These are phyloP conservation scores for Gavialis gangeticus DNA, from an alignment of 2,113 vertebrate genomes.

Conservation along the genomic window DNA sequence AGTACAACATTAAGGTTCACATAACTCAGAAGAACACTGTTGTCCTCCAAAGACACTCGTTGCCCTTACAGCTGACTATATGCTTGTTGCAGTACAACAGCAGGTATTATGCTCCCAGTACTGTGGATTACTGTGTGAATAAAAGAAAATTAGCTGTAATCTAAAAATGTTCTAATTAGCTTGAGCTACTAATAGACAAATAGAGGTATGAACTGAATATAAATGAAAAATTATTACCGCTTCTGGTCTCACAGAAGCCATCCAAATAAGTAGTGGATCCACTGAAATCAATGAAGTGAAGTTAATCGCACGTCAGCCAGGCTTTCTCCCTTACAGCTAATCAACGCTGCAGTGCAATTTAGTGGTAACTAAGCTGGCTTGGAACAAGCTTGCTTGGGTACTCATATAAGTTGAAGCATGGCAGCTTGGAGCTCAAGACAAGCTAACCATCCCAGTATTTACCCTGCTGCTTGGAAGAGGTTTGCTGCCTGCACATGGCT, in stretches of 20 bases:
- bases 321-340: not conserved
- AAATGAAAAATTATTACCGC: fast-evolving
- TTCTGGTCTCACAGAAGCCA: not conserved
- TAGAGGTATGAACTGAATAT: not conserved
- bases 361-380: not conserved
- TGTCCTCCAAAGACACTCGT: not conserved
- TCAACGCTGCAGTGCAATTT: not conserved
- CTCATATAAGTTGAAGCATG: no score
- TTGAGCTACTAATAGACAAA: not conserved
- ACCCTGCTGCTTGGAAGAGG: no score
- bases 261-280: not conserved
- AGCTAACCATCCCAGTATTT: no score
- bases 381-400: no score
- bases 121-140: not conserved
- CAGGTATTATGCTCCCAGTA: not conserved
- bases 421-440: no score
- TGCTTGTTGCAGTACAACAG: not conserved
- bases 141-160: not conserved
- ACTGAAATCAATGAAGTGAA: not conserved
- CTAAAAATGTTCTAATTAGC: not conserved
- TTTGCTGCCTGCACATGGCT: no score
- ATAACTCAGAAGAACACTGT: not conserved
- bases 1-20: not conserved
- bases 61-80: not conserved
- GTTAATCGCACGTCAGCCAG: not conserved